Evolutionary conservation across 2,797 vertebrate genomes (phyloP).

Genomic region (Gadopsis marmoratus): DNA sequence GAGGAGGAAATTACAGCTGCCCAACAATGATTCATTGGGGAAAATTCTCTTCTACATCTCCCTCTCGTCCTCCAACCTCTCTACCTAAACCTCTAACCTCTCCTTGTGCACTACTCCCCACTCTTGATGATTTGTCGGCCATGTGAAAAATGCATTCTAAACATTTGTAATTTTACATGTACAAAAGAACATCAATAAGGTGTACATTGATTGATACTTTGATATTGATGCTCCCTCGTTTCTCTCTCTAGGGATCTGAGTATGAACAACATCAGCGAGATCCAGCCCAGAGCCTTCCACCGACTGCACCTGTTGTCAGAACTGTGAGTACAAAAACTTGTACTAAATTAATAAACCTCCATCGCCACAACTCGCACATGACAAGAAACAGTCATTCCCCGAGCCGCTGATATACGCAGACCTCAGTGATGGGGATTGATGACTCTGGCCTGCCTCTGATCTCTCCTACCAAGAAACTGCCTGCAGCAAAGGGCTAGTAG

Average conservation of each 20-base stretch:
- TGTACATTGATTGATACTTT: slow-evolving; percentile 46
- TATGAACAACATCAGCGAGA: slow-evolving; percentile 96
- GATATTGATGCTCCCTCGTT: slow-evolving; percentile 38
- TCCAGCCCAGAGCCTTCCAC: slow-evolving; percentile 88
- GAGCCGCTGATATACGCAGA: slow-evolving; percentile 54
- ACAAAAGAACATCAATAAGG: slow-evolving; percentile 40
- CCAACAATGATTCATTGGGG: slow-evolving; percentile 86
- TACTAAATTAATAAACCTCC: slow-evolving; percentile 55
- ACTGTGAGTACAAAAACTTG: slow-evolving; percentile 89
- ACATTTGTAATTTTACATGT: slow-evolving; percentile 52
- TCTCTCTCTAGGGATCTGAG: slow-evolving; percentile 90
- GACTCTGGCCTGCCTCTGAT: slow-evolving; percentile 73
- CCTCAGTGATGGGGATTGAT: slow-evolving; percentile 72
- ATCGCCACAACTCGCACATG: slow-evolving; percentile 51
- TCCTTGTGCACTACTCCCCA: slow-evolving; percentile 37
- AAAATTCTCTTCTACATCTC: slow-evolving; percentile 81
- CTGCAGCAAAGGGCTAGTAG: slow-evolving; percentile 67
- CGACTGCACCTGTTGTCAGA: slow-evolving; percentile 93
- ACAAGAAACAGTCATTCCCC: slow-evolving; percentile 59
- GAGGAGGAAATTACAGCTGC: slow-evolving; percentile 85
- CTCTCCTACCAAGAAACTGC: slow-evolving; percentile 73
- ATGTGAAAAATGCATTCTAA: slow-evolving; percentile 54
- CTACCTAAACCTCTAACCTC: slow-evolving; percentile 66
- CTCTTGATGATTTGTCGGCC: slow-evolving; percentile 54
- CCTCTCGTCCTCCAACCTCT: slow-evolving; percentile 62